Conservation (phyloP, 2,113 vertebrate genomes). For the Notothenia coriiceps region DNA sequence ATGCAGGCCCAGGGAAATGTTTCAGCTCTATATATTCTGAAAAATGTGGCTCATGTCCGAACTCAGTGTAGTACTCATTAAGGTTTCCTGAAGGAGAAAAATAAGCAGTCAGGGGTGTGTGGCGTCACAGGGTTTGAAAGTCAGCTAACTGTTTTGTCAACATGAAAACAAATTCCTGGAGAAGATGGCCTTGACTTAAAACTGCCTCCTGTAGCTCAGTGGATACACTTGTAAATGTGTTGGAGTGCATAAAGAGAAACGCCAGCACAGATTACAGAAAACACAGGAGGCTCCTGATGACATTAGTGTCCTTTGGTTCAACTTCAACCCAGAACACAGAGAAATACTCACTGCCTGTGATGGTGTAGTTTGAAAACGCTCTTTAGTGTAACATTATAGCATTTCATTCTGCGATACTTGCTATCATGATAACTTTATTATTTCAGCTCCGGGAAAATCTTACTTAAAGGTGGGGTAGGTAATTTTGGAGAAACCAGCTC, state of each 20-base stretch:
- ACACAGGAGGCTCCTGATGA: slow-evolving; percentile 24
- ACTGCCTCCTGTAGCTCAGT: slow-evolving; percentile 20
- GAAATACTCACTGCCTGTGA: not conserved
- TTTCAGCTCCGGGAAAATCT: slow-evolving; percentile 14
- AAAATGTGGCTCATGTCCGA: slow-evolving; percentile 35
- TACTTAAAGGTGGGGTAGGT: not conserved
- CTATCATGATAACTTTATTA: slow-evolving; percentile 2
- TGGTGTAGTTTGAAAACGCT: not conserved
- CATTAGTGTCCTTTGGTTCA: slow-evolving; percentile 22
- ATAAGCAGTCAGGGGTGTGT: not conserved
- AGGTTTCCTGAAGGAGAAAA: slow-evolving; percentile 8
- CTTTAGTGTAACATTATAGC: too few species aligned
- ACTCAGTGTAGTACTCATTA: slow-evolving; percentile 26
- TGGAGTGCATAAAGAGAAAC: slow-evolving; percentile 15
- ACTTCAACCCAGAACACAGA: not conserved
- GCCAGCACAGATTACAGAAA: slow-evolving; percentile 26
- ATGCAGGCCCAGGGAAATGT: slow-evolving; percentile 75
- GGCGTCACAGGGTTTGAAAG: slow-evolving; percentile 5
- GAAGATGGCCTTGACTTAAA: slow-evolving; percentile 38
- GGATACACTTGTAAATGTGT: slow-evolving; percentile 27
- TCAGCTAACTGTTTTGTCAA: slow-evolving; percentile 26
- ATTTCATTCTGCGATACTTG: not conserved
- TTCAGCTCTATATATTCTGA: slow-evolving; percentile 48
- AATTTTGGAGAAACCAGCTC: too few species aligned
- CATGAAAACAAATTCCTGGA: slow-evolving; percentile 14